Conservation (phyloP, 2,888 invertebrate species). For the Hipparchia sbordonii region DNA sequence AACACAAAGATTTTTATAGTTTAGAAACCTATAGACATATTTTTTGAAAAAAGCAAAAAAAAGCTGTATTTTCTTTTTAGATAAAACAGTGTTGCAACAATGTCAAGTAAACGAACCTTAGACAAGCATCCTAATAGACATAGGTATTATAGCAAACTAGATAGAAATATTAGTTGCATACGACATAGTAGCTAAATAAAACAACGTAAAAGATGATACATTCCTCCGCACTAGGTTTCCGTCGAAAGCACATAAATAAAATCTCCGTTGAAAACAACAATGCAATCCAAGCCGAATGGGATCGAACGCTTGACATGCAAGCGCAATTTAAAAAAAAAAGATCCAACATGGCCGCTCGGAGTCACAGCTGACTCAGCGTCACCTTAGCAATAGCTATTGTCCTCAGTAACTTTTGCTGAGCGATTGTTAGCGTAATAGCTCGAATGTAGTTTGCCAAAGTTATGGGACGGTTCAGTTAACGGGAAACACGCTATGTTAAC, state of each 20-base stretch:
- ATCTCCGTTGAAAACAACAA: conserved; percentile 39
- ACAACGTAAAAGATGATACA: conserved; percentile 12
- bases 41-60: too few relatives aligned
- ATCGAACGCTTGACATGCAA: conserved; percentile 47
- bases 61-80: too few relatives aligned
- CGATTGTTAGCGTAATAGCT: conserved; percentile 34
- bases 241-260: conserved; percentile 36
- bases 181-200: neutral
- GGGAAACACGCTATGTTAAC: conserved; percentile 4
- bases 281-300: conserved; percentile 42
- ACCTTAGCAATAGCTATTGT: conserved; percentile 57
- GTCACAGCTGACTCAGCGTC: conserved; percentile 75
- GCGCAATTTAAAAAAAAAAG: conserved; percentile 62
- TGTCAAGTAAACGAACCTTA: too few relatives aligned
- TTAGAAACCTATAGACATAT: too few relatives aligned
- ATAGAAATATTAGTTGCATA: too few relatives aligned
- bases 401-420: conserved; percentile 37
- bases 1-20: too few relatives aligned
- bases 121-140: too few relatives aligned
- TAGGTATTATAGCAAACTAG: too few relatives aligned
- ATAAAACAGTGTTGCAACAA: too few relatives aligned
- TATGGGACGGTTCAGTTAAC: conserved; percentile 18
- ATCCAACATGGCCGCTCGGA: conserved; percentile 63
- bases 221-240: conserved; percentile 17
- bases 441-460: conserved; percentile 25